Evolutionary conservation across 2,113 vertebrate species (phyloP), one percentile per base, ranked within the genome.

Genomic region (Nasalis larvatus): DNA sequence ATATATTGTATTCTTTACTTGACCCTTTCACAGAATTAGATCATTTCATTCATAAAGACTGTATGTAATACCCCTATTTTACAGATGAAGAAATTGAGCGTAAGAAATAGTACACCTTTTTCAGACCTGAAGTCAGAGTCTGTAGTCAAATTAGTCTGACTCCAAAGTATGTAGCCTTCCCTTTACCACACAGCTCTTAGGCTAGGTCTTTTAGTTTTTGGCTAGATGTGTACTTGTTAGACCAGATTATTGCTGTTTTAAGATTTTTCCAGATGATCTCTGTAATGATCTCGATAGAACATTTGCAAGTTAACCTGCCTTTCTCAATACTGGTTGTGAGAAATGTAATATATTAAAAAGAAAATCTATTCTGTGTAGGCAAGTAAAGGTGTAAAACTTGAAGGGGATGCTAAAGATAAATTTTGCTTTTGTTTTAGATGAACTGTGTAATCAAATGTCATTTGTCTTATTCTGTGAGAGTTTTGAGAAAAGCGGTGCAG

Each of bases 241-340:
- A 77, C 35, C 76, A 94, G 37, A 86, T 73, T 91, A 42, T 81
- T 86, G 12, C 25, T 85, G 14, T 23, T 81, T 84, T 87, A 88
- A 87, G 32, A 18, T 45, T 91, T 95, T 40, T n/a, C 52, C 17
- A 92, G 73, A 63, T 82, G 7, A 63, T 78, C 5, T 45, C 45
- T 91, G 9, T 81, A 94, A 94, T 89, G 40, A 86, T 60, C 52
- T 68, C 14, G 69, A 74, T 2, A 92, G 47, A 54, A 56, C 54
- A 86, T 84, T 42, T 94, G n/a, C 37, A 95, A 63, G 8, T 94
- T 92, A 40, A 47, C 86, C n/a, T 84, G 27, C 93, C 30, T 97
- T 95, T 94, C 25, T 23, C 35, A 89, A 21, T 73, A 54, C 17
- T 42, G 4, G 1, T 90, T 85, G 40, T 86, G 45, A 73, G 40